Conservation (phyloP, 2,797 vertebrate species). For the Sebastes elongatus region DNA sequence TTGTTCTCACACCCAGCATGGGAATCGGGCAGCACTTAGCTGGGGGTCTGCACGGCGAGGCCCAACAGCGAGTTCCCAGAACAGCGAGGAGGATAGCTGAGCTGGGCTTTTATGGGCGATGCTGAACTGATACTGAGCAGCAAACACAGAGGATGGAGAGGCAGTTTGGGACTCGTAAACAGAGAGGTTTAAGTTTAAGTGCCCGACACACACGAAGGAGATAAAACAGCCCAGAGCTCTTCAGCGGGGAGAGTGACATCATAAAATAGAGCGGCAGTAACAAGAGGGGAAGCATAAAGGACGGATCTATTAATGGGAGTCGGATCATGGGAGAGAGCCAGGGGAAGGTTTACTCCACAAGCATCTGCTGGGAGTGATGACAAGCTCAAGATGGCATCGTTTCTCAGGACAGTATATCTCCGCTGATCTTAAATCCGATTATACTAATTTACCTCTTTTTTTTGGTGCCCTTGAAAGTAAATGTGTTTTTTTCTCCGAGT, state of each 20-base stretch:
- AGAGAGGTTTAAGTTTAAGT: constrained; percentile 83
- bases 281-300: constrained; percentile 79
- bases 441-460: not conserved
- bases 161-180: constrained; percentile 82
- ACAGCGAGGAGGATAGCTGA: constrained; percentile 27
- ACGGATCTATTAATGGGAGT: constrained; percentile 75
- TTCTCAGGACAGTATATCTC: constrained; percentile 32
- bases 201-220: constrained; percentile 71
- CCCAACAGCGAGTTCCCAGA: constrained; percentile 42
- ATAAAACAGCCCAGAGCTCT: constrained; percentile 80
- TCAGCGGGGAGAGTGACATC: constrained; percentile 78
- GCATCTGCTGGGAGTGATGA: constrained; percentile 52
- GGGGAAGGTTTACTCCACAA: constrained; percentile 54
- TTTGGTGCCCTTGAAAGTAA: constrained; percentile 31
- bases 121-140: constrained; percentile 58
- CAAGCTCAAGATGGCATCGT: constrained; percentile 38
- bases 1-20: constrained; percentile 40
- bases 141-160: constrained; percentile 67
- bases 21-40: constrained; percentile 35
- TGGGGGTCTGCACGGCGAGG: constrained; percentile 32
- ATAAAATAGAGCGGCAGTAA: constrained; percentile 80
- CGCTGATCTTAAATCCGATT: constrained; percentile 41
- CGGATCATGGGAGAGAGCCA: constrained; percentile 46
- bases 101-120: constrained; percentile 62
- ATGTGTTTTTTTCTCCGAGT: not conserved